Evolutionary conservation across 2,113 vertebrate species (phyloP).

Genomic region (Gavialis gangeticus): DNA sequence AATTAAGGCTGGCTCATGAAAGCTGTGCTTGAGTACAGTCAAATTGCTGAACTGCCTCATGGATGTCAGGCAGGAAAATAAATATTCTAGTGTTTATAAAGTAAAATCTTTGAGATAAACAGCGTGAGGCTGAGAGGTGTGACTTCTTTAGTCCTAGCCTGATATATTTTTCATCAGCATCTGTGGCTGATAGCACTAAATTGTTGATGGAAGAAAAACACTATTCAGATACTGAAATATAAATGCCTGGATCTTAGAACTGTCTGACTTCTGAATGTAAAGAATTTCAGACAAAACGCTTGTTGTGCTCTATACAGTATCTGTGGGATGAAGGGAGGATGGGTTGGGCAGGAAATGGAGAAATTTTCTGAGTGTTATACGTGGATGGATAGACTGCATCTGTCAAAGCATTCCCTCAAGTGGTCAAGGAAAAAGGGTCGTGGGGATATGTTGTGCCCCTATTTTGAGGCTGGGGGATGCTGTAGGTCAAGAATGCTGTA

Average conservation of each 20-base stretch:
- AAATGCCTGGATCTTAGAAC: slow-evolving; percentile 20
- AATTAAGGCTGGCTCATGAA: slow-evolving; percentile 77
- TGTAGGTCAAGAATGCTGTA: too few species aligned
- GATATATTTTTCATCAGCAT: slow-evolving; percentile 68
- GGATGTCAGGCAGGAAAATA: slow-evolving; percentile 78
- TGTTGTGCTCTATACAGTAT: neutral
- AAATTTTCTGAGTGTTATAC: too few species aligned
- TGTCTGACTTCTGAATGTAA: slow-evolving; percentile 14
- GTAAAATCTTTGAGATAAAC: slow-evolving; percentile 71
- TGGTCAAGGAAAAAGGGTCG: too few species aligned
- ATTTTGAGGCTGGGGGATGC: too few species aligned
- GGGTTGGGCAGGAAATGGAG: neutral
- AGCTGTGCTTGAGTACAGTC: slow-evolving; percentile 51
- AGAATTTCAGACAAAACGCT: neutral
- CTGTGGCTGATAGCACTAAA: slow-evolving; percentile 61
- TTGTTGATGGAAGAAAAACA: slow-evolving; percentile 66
- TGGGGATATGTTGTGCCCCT: too few species aligned
- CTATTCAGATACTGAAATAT: slow-evolving; percentile 26
- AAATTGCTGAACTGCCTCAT: slow-evolving; percentile 73
- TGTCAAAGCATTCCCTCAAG: too few species aligned
- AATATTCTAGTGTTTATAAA: slow-evolving; percentile 75
- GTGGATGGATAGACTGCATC: neutral
- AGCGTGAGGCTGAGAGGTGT: slow-evolving; percentile 74
- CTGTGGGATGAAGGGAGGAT: too few species aligned
- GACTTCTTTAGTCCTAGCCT: slow-evolving; percentile 67